Evolutionary conservation across 2,113 vertebrate genomes (phyloP), one percentile per base, ranked within the genome.

Genomic region (Rhizomys pruinosus): DNA sequence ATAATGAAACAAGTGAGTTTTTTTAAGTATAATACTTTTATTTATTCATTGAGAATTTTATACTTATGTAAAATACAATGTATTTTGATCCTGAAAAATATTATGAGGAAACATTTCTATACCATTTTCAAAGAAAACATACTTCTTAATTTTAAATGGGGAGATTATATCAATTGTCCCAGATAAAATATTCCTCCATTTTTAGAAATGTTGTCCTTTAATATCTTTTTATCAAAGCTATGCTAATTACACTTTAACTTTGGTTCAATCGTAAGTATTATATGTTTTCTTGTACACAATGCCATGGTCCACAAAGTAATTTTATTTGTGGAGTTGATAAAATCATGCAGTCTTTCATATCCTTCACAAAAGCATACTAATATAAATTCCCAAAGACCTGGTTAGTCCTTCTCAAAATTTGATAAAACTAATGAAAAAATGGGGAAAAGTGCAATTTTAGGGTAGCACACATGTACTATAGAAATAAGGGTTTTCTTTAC

Each of bases 391-490:
- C 90, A 95, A 95, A 39, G 23, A 5, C 0, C 25, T 32, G 64
- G 76, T 88, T 34, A 93, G 27, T 68, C 81, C 32, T 93, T 90
- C 84, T 55, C 22, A 1, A 84, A 73, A 84, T 88, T 69, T 89
- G 5, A 96, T 95, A 96, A 97, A 95, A 55, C 29, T 81, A 95
- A 96, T 92, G 37, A 91, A 96, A 52, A 97, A 95, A 71, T 52
- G 80, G 7, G 57, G 59, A 85, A 81, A 89, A 61, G 94, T 72
- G 87, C 91, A 87, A 59, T 87, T 85, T 72, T 94, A 93, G 20
- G 69, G 5, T 1, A 95, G 2, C 0, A 80, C 77, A 82, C 55
- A 93, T 32, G 78, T 93, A 71, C 69, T 92, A 66, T 61, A 23
- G 34, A 96, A 57, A 71, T 89, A 87, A 0, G 11, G 5, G 77